Base-by-base conservation (phyloP, 2,797 vertebrate genomes). In the Acropternis orthonyx region DNA sequence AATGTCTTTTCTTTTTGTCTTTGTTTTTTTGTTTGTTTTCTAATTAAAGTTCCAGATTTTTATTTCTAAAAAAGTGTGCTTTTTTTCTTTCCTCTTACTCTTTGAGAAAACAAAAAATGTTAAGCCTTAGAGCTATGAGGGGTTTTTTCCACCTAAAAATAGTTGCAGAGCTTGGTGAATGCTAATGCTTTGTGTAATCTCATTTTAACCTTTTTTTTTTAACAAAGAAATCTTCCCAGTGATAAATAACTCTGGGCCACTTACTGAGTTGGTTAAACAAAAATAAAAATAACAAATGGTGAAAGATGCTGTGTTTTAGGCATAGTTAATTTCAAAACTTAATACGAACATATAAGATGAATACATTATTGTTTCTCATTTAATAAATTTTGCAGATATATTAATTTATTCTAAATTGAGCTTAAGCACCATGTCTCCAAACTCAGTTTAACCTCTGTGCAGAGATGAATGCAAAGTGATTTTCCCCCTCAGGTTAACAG, bases 391-490 rank as follows among this genome's bases (percentile, higher is more conserved):
- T 80, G 37, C 28, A 77, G 81, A 52, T 5, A 19, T 77, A 54
- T 36, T 58, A 67, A 41, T 46, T 92, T 58, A 27, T 69, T 88
- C 43, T 86, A 56, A 55, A 34, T 36, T 34, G 22, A 75, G 11
- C 36, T 65, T 72, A 72, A 88, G 21, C n/a, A 58, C 4, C 7
- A 4, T 21, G 48, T 54, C 80, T 92, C 59, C 77, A 94, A 76
- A 85, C 23, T 79, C 51, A 51, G 69, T 78, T 95, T 90, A 95
- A 92, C 62, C 43, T 78, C 66, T 88, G 23, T 34, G 51, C 73
- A 49, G 67, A 85, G 51, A 91, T 56, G 68, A 95, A 92, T 84
- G n/a, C 69, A 49, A 78, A 84, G 63, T 71, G 71, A 73, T 89
- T 85, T 80, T 10, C 15, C 14, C 77, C 43, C 52, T 86, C 54